Base-by-base conservation (phyloP, 1,140 invertebrate genomes). In the Colletes gigas region DNA sequence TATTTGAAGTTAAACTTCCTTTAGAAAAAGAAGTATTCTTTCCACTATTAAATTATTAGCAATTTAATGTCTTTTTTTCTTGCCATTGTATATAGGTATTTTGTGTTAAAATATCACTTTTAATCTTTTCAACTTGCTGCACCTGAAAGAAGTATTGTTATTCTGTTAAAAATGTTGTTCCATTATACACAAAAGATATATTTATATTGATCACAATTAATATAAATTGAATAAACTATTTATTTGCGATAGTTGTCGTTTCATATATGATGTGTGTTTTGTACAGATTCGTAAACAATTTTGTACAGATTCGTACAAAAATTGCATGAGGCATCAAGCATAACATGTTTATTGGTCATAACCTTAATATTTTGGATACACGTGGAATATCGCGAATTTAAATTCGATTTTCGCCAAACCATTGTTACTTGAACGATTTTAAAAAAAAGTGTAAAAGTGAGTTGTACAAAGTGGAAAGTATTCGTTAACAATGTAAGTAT, bases 41-140 rank as follows among this genome's bases (percentile, higher is more conserved):
- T 17, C 21, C 12, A 12, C 70, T 17, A 74, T 17, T 78, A 59
- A 60, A 80, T 21, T 74, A 17, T 73, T 21, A 57, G 19, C 21
- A 82, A 62, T 39, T 63, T 5, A 59, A 57, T 47, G 41, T 70
- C 60, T 75, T 85, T 88, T 87, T 88, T 81, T 47, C 55, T 89
- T 76, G 76, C 73, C 81, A 83, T 85, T 76, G 81, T 85, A 72
- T 55, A 62, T 30, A 82, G 7, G 63, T 67, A 17, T 72, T 79
- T 44, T n/a, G 59, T 57, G 19, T 77, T 69, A 67, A 62, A 54
- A 78, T 14, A 50, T n/a, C 21, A 70, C 14, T 77, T 67, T 82
- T 62, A 83, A 78, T 78, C 66, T 76, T 68, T 52, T 71, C 47
- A 67, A 55, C 7, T 15, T 62, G 21, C 30, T 15, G 63, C 65